Percentiles rank a stretch among this genome's conserved stretches.
phyloP scores from a whole-genome alignment of 2,113 vertebrate genomes.

The Pteropus alecto region DNA sequence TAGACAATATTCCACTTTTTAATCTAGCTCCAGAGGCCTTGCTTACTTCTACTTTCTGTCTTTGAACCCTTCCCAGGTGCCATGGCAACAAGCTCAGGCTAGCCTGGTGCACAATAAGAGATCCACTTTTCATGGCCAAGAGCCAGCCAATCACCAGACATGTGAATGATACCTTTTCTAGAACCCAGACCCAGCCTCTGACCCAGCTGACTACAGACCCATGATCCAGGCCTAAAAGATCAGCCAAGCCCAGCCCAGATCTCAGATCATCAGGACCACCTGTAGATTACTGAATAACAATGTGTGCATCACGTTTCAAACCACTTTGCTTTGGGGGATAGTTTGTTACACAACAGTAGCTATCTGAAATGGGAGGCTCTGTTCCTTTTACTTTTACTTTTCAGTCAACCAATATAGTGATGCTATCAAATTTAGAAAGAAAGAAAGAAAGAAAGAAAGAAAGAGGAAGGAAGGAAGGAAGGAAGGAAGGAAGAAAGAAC shows the following conservation, averaged over 20 bases:
- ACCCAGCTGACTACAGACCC: background rate
- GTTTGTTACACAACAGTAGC: background rate
- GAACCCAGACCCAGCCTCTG: background rate
- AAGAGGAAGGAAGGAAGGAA: too few species aligned
- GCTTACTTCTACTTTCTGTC: background rate
- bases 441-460: background rate
- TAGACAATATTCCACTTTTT: background rate
- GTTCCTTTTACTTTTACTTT: background rate
- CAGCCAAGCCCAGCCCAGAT: background rate
- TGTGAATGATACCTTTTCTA: background rate
- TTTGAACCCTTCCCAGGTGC: background rate
- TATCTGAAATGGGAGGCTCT: background rate
- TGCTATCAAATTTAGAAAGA: background rate
- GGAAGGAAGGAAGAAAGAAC: too few species aligned
- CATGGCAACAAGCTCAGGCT: background rate
- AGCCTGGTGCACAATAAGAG: background rate
- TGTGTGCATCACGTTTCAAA: background rate
- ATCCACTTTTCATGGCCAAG: background rate
- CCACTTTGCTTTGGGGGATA: background rate
- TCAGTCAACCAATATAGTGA: background rate
- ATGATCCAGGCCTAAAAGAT: background rate
- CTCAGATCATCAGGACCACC: background rate
- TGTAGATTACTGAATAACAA: background rate
- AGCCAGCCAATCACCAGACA: background rate
- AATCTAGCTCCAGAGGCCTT: background rate